A percentile compares a stretch with the other conserved stretches of the same genome.
phyloP scores from a whole-genome alignment of 1,140 invertebrate species.

The Riptortus pedestris region DNA sequence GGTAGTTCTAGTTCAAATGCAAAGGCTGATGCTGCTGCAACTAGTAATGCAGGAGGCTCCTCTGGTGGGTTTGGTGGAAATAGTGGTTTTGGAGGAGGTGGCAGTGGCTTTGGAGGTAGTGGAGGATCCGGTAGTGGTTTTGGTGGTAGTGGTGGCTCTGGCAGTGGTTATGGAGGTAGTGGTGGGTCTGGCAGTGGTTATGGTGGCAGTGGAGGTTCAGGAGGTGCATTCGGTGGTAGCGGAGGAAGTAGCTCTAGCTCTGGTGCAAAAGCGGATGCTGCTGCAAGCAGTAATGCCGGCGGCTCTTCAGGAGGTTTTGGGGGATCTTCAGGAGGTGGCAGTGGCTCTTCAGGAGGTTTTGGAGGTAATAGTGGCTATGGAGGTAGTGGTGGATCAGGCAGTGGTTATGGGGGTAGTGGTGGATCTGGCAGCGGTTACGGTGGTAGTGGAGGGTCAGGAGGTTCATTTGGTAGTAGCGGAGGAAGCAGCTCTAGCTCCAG shows the following conservation, averaged over 20 bases:
- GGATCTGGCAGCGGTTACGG: not conserved
- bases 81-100: not conserved
- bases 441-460: not conserved
- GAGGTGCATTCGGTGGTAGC: not conserved
- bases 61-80: constrained; percentile 1
- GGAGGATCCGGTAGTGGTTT: not conserved
- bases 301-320: not conserved
- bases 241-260: not conserved
- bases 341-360: not conserved
- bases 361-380: not conserved
- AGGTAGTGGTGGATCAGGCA: not conserved
- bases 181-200: not conserved
- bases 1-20: not conserved
- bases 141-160: not conserved
- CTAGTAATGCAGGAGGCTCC: not conserved
- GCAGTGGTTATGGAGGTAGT: not conserved
- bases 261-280: not conserved
- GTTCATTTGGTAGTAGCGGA: not conserved
- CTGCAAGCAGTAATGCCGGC: not conserved
- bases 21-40: not conserved
- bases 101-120: not conserved
- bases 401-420: not conserved
- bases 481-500: not conserved
- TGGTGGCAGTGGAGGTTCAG: constrained; percentile 9
- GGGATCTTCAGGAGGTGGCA: not conserved